Evolutionary conservation across 2,888 invertebrate species (phyloP).

Genomic region (Fragum whitleyi): DNA sequence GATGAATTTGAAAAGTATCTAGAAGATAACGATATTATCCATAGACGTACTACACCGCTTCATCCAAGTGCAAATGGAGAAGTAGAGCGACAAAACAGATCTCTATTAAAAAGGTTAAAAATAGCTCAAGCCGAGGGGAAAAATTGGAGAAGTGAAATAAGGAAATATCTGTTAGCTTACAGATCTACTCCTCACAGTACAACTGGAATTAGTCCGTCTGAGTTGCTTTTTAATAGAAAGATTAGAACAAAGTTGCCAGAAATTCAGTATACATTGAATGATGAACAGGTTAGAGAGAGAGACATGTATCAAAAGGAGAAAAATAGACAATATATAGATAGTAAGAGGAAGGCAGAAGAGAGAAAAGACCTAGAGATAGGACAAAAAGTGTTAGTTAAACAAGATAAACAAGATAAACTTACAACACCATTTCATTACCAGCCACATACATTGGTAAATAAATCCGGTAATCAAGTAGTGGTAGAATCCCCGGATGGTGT

Average conservation of each 20-base stretch:
- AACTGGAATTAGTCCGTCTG: constrained; percentile 55
- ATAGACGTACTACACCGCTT: constrained; percentile 43
- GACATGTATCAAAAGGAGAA: constrained; percentile 28
- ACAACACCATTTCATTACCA: constrained; percentile 7
- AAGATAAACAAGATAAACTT: constrained; percentile 17
- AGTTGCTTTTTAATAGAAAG: constrained; percentile 51
- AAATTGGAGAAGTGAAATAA: constrained; percentile 47
- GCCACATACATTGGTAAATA: too few species aligned
- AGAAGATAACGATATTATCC: constrained; percentile 36
- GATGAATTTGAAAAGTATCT: constrained; percentile 30
- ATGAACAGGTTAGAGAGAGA: constrained; percentile 37
- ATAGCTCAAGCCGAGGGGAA: constrained; percentile 42
- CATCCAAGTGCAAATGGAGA: constrained; percentile 63
- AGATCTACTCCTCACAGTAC: constrained; percentile 57
- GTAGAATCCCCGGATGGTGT: too few species aligned
- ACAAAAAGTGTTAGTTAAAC: constrained; percentile 38
- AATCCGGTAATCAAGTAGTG: too few species aligned
- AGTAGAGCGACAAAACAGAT: constrained; percentile 57
- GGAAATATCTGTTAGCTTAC: constrained; percentile 56
- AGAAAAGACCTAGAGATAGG: constrained; percentile 36
- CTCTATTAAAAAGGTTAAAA: constrained; percentile 55
- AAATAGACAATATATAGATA: constrained; percentile 36
- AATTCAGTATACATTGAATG: background rate
- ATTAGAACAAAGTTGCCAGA: constrained; percentile 59
- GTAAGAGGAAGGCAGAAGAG: constrained; percentile 19